Evolutionary conservation across 2,113 vertebrate genomes (phyloP), one percentile per base, ranked within the genome.

Genomic region (Prinia subflava): DNA sequence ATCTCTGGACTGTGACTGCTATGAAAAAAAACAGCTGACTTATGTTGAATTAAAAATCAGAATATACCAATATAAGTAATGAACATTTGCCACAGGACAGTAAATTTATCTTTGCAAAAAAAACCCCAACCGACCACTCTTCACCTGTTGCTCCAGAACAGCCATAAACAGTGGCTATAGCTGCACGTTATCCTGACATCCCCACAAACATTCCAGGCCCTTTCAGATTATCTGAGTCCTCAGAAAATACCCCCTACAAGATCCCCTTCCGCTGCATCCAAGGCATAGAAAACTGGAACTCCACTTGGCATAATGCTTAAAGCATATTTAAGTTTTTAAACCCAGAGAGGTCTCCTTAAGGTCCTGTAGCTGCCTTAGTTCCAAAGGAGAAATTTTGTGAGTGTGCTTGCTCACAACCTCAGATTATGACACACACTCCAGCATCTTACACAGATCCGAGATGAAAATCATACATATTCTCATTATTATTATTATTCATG

Each of bases 61-160:
- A 93, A 87, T 14, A 27, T 13, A 70, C 15, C 46, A 49, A 84
- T 41, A 57, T 2, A 62, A 62, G 10, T 4, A 27, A 57, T 17
- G 33, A 80, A 65, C 37, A 75, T 39, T 80, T 77, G 87, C 24
- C 20, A 56, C 39, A 85, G 47, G 23, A 75, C 39, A 84, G 41
- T n/a, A 74, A 63, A 37, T 44, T 73, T 86, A 73, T 21, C 33
- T 70, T 50, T 15, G 20, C 1, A 60, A 89, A 87, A 87, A 75
- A 44, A 87, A 0, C 0, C 4, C 22, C 28, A 75, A 33, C 1
- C 8, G 21, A n/a, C 8, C 24, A 90, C 7, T 42, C 35, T 39
- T 65, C 23, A 22, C 18, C 87, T 84, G 21, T 20, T 68, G 18
- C 35, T 52, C 74, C 68, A 71, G 39, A 82, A 69, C 12, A 68